Evolutionary conservation across 1,140 invertebrate genomes (phyloP).

Genomic region (Gryon sp.): DNA sequence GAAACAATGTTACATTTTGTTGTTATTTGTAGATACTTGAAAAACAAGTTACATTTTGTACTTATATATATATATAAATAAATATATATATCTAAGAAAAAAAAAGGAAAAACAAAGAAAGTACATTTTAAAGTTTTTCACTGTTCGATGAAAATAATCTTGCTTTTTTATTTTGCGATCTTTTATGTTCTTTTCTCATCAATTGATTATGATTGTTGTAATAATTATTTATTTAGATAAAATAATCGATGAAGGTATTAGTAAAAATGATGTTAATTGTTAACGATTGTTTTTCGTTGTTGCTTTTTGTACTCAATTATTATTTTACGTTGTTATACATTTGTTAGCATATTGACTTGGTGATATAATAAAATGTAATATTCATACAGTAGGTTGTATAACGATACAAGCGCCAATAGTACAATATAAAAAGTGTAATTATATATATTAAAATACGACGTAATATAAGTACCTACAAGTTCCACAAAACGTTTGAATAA

Average conservation of each 20-base stretch:
- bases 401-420: slow-evolving; percentile 46
- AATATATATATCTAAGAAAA: too few species aligned
- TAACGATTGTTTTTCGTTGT: background rate
- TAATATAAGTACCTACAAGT: too few species aligned
- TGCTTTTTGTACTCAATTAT: slow-evolving; percentile 36
- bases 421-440: slow-evolving; percentile 48
- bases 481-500: too few species aligned
- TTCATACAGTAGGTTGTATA: slow-evolving; percentile 35
- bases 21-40: slow-evolving; percentile 18
- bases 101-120: slow-evolving; percentile 56
- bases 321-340: slow-evolving; percentile 36
- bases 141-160: too few species aligned
- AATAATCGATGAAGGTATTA: too few species aligned
- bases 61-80: slow-evolving; percentile 21
- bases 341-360: slow-evolving; percentile 23
- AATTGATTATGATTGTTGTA: slow-evolving; percentile 31
- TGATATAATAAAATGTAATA: slow-evolving; percentile 11
- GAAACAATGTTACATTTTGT: too few species aligned
- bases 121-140: slow-evolving; percentile 38
- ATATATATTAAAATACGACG: slow-evolving; percentile 8
- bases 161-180: too few species aligned
- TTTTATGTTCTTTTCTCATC: slow-evolving; percentile 34
- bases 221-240: too few species aligned
- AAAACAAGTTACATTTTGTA: slow-evolving; percentile 23
- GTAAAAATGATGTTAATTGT: background rate